These are phyloP conservation scores for Pitangus sulphuratus DNA, from an alignment of 2,797 vertebrate species.

Conservation along the genomic window DNA sequence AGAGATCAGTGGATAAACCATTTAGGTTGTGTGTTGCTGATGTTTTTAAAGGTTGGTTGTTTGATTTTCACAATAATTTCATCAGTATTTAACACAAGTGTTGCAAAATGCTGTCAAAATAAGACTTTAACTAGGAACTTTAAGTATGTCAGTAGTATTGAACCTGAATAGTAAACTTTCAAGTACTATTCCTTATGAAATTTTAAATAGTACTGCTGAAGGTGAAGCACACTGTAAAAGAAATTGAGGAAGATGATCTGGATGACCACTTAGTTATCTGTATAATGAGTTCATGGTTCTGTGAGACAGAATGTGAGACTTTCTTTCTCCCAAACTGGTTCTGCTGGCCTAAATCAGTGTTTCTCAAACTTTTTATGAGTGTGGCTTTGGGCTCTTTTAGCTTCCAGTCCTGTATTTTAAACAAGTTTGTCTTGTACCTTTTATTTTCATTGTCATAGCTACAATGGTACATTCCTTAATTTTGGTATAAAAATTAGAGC, in stretches of 20 bases:
- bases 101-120: not conserved
- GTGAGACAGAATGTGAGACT: not conserved
- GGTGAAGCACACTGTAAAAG: not conserved
- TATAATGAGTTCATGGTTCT: not conserved
- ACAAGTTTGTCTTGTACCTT: not conserved
- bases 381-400: not conserved
- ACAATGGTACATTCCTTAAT: not conserved
- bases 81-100: rapidly evolving
- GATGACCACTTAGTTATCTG: not conserved
- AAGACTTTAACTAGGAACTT: not conserved
- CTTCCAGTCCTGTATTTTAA: not conserved
- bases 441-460: not conserved
- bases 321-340: not conserved
- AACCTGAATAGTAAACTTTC: not conserved
- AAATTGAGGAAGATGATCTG: not conserved
- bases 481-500: not conserved
- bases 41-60: conserved; percentile 93
- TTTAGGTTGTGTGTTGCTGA: conserved; percentile 95
- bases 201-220: not conserved
- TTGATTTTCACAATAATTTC: not conserved
- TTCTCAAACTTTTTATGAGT: not conserved
- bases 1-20: conserved; percentile 91
- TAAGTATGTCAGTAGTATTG: not conserved
- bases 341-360: not conserved
- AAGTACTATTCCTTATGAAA: not conserved